A percentile compares a stretch with the other conserved stretches of the same genome.
phyloP scores from a whole-genome alignment of 2,888 invertebrate species.

The Scaptomyza polygonia region DNA sequence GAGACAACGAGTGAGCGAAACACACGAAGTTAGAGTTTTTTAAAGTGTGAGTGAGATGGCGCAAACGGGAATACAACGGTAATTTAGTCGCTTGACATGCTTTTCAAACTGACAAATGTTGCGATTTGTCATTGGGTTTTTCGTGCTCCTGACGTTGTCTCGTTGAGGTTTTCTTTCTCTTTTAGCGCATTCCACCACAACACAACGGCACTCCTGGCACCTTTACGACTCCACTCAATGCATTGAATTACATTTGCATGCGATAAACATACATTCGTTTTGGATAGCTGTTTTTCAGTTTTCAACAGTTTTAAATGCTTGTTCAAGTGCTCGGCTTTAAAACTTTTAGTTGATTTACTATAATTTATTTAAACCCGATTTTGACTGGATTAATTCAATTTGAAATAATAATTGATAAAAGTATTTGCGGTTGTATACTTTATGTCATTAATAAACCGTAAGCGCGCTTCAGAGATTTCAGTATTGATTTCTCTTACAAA shows the following conservation, averaged over 20 bases:
- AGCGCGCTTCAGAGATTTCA: not conserved
- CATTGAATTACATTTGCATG: conserved; percentile 49
- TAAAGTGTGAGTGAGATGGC: not conserved
- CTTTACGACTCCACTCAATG: not conserved
- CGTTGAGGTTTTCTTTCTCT: conserved; percentile 48
- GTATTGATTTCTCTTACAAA: conserved; percentile 25
- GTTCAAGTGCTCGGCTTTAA: too few species aligned
- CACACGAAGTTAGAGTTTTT: not conserved
- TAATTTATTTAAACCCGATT: too few species aligned
- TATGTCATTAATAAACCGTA: not conserved
- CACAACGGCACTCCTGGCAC: not conserved
- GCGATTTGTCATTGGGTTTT: conserved; percentile 53
- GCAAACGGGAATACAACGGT: conserved; percentile 52
- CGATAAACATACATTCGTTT: conserved; percentile 8
- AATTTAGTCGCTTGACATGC: conserved; percentile 75
- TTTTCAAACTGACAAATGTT: conserved; percentile 70
- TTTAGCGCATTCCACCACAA: conserved; percentile 15
- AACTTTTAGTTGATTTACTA: not conserved
- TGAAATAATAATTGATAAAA: too few species aligned
- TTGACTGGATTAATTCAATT: too few species aligned
- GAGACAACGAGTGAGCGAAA: not conserved
- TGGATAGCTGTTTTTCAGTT: not conserved
- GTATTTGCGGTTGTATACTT: not conserved
- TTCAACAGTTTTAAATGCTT: conserved; percentile 6
- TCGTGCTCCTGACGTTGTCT: conserved; percentile 32